Conservation (phyloP, 2,888 invertebrate genomes). For the Physocephala rufipes region DNA sequence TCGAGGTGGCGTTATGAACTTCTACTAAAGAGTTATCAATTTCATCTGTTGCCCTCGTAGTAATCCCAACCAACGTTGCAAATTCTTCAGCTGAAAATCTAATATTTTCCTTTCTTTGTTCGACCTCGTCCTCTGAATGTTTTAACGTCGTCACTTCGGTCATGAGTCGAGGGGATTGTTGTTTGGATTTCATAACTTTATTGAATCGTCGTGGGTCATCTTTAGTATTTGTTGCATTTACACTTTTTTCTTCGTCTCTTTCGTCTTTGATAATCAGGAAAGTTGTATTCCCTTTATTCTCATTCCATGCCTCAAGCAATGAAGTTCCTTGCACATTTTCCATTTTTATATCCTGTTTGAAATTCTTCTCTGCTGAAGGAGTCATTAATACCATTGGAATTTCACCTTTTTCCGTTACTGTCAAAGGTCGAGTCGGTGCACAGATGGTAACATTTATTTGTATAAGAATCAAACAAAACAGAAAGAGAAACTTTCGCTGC, state of each 20-base stretch:
- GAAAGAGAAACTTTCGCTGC: neutral
- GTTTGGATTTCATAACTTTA: conserved; percentile 21
- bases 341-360: conserved; percentile 2
- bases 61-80: too few relatives aligned
- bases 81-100: too few relatives aligned
- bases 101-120: conserved; percentile 29
- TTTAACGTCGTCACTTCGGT: neutral
- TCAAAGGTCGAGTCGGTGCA: conserved; percentile 47
- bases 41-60: conserved; percentile 18
- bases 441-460: conserved; percentile 13
- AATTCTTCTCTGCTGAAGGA: conserved; percentile 43
- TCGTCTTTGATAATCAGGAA: too few relatives aligned
- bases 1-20: conserved; percentile 27
- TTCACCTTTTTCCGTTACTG: conserved; percentile 47
- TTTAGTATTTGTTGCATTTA: too few relatives aligned
- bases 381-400: conserved; percentile 51
- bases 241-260: too few relatives aligned
- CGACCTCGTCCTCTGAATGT: conserved; percentile 15
- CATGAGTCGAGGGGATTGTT: conserved; percentile 16
- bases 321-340: too few relatives aligned
- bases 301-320: too few relatives aligned
- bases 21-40: conserved; percentile 30
- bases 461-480: conserved; percentile 3
- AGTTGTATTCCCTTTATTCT: too few relatives aligned
- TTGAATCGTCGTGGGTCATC: too few relatives aligned